Evolutionary conservation across 2,888 invertebrate species (phyloP).

Genomic region (Melanophora roralis): DNA sequence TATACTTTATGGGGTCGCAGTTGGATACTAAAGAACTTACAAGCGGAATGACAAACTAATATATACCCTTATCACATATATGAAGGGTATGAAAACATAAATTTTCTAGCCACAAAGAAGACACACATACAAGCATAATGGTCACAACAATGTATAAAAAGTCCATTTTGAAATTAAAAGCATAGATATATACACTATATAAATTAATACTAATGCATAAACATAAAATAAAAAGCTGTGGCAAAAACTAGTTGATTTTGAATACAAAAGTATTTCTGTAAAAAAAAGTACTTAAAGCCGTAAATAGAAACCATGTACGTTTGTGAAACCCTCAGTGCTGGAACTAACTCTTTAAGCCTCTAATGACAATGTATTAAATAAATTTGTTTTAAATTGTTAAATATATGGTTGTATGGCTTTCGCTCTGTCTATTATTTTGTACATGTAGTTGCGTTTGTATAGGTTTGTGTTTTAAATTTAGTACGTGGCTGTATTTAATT

Average conservation of each 20-base stretch:
- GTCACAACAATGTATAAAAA: neutral
- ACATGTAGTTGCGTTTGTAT: neutral
- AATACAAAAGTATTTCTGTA: neutral
- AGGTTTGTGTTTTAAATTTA: neutral
- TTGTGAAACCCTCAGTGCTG: no score
- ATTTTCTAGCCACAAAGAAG: slow-evolving; percentile 9
- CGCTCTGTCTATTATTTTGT: neutral
- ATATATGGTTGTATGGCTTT: neutral
- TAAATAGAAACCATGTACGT: no score
- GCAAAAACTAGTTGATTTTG: slow-evolving; percentile 20
- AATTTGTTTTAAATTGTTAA: slow-evolving; percentile 47
- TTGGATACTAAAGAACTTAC: no score
- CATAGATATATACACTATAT: neutral
- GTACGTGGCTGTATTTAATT: neutral
- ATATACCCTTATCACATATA: no score
- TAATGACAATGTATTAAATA: slow-evolving; percentile 51
- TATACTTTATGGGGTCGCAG: no score
- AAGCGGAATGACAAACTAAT: no score
- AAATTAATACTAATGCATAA: neutral
- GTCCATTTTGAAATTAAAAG: slow-evolving; percentile 6
- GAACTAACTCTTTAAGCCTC: slow-evolving; percentile 4
- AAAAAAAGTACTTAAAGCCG: no score
- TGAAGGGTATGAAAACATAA: slow-evolving; percentile 28
- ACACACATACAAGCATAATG: neutral
- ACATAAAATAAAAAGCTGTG: slow-evolving; percentile 15